Evolutionary conservation across 2,113 vertebrate species (phyloP).

Genomic region (Epinephelus lanceolatus): DNA sequence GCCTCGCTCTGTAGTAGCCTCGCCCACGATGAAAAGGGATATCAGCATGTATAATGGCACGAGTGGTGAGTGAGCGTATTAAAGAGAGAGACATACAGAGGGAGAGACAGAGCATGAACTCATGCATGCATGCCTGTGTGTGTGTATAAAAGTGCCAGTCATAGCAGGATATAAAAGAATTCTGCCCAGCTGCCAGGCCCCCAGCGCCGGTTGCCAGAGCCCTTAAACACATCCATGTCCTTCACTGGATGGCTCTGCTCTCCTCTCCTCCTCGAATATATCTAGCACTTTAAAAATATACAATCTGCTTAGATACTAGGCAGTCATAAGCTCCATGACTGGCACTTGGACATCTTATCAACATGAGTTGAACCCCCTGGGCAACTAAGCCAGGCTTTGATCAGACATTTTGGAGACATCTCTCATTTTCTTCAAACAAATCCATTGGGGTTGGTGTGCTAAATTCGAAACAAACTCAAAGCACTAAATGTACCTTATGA

Average conservation of each 20-base stretch:
- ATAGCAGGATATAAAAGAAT: constrained; percentile 67
- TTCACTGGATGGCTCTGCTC: constrained; percentile 59
- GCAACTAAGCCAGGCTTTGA: constrained; percentile 74
- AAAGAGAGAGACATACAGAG: constrained; percentile 45
- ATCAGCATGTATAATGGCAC: constrained; percentile 47
- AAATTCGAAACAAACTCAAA: constrained; percentile 72
- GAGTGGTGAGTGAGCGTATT: constrained; percentile 54
- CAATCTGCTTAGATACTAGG: constrained; percentile 78
- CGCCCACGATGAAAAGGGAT: constrained; percentile 50
- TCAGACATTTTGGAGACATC: constrained; percentile 77
- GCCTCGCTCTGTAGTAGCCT: constrained; percentile 29
- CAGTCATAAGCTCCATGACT: constrained; percentile 71
- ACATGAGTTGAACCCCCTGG: constrained; percentile 68
- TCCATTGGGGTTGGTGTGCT: constrained; percentile 71
- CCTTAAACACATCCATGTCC: constrained; percentile 72
- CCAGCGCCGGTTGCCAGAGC: constrained; percentile 60
- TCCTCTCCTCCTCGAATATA: constrained; percentile 57
- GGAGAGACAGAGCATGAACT: constrained; percentile 44
- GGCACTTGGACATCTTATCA: constrained; percentile 75
- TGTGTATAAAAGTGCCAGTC: constrained; percentile 70
- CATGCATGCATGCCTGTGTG: constrained; percentile 54
- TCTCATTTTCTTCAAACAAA: constrained; percentile 78
- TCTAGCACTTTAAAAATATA: constrained; percentile 81
- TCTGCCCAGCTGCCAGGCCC: constrained; percentile 69
- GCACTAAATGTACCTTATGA: constrained; percentile 65